Conservation (phyloP, 2,888 invertebrate species). For the Ormyrus nitidulus region DNA sequence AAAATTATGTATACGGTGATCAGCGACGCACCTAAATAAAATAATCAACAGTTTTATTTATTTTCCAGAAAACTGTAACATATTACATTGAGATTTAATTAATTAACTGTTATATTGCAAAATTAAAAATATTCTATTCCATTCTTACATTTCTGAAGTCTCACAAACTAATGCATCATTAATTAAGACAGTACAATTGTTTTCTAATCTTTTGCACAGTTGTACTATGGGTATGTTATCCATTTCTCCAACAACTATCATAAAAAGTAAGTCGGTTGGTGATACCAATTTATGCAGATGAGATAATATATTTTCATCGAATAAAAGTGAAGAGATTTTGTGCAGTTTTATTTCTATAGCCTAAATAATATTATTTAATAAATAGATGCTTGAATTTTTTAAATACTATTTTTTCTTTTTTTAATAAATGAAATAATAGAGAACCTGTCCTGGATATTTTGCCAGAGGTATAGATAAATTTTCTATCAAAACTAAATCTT, state of each 20-base stretch:
- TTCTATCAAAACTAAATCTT: slow-evolving; percentile 75
- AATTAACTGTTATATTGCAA: slow-evolving; percentile 9
- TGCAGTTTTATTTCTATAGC: slow-evolving; percentile 79
- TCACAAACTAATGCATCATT: slow-evolving; percentile 83
- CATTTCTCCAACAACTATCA: slow-evolving; percentile 70
- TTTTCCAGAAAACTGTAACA: neutral
- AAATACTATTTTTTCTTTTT: too few relatives aligned
- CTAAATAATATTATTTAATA: slow-evolving; percentile 66
- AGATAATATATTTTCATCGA: slow-evolving; percentile 71
- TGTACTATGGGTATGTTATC: slow-evolving; percentile 78
- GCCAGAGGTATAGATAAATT: slow-evolving; percentile 70
- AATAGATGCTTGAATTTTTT: neutral
- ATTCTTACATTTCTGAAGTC: slow-evolving; percentile 76
- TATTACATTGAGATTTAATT: slow-evolving; percentile 4
- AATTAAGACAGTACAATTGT: slow-evolving; percentile 82
- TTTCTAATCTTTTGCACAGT: slow-evolving; percentile 80
- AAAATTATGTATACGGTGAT: neutral
- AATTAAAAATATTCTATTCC: slow-evolving; percentile 65
- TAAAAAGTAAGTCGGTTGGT: slow-evolving; percentile 79
- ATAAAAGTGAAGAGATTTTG: slow-evolving; percentile 77
- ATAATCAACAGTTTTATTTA: neutral
- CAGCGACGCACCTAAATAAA: too few relatives aligned
- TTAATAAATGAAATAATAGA: slow-evolving; percentile 69
- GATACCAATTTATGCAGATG: slow-evolving; percentile 76
- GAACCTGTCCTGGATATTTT: slow-evolving; percentile 76